Evolutionary conservation across 2,888 invertebrate genomes (phyloP), one percentile per base, ranked within the genome.

Genomic region (Mesorhabditis spiculigera): DNA sequence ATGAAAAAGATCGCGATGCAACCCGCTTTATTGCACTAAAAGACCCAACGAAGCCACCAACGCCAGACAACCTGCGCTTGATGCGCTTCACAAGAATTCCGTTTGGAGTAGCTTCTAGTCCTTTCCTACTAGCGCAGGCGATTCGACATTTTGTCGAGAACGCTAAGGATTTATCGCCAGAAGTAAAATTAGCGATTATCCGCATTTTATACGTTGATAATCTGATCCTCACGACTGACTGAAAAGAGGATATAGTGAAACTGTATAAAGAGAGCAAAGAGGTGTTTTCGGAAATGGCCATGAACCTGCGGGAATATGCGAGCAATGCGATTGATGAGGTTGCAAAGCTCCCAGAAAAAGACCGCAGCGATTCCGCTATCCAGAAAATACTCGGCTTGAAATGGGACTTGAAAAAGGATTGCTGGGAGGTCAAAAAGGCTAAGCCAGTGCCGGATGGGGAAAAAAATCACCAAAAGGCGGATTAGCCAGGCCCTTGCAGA

Each of bases 21-120:
- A 72, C 75, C 0, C 65, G 75, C 4, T 71, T 81, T 28, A 44
- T 79, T n/a, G 79, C 76, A 77, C 45, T 76, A 0, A 72, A 73
- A n/a, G 75, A 81, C 45, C 4, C 42, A 6, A 61, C 4, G 2
- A 63, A 67, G 13, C 72, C 69, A 6, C 66, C 69, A 0, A 50
- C 64, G 1, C 8, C 28, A 3, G 66, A 75, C 5, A 81, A 81
- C 67, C 45, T 79, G 4, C 8, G 50, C 5, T 43, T 61, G 0
- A 68, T 68, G 4, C n/a, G n/a, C n/a, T n/a, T n/a, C n/a, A n/a
- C n/a, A n/a, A n/a, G n/a, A n/a, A n/a, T n/a, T n/a, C n/a, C n/a
- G n/a, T n/a, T n/a, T n/a, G n/a, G n/a, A n/a, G n/a, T n/a, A n/a
- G n/a, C n/a, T n/a, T n/a, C n/a, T n/a, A n/a, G n/a, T n/a, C n/a